Percentiles rank a stretch among this genome's conserved stretches.
These are phyloP conservation scores for Sycophaga agraensis DNA, from an alignment of 1,140 invertebrate genomes.

Conservation along the genomic window DNA sequence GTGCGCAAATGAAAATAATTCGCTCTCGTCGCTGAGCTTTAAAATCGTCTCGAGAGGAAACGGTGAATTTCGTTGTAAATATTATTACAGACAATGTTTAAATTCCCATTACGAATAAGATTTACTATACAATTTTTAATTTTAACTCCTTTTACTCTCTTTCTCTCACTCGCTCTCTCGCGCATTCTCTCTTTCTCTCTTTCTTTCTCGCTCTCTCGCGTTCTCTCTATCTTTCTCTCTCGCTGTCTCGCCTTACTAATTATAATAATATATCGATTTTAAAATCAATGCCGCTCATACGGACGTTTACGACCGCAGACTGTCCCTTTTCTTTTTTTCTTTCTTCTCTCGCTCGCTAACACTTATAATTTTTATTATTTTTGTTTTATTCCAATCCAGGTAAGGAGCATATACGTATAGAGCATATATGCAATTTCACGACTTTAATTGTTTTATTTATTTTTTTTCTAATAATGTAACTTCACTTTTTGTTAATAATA, in stretches of 20 bases:
- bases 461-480: slow-evolving; percentile 15
- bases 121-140: slow-evolving; percentile 55
- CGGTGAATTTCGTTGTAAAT: slow-evolving; percentile 54
- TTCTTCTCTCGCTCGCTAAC: slow-evolving; percentile 35
- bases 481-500: slow-evolving; percentile 34
- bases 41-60: slow-evolving; percentile 43
- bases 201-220: background rate
- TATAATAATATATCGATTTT: slow-evolving; percentile 48
- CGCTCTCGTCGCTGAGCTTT: slow-evolving; percentile 38
- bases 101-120: slow-evolving; percentile 44
- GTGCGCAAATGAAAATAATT: slow-evolving; percentile 43
- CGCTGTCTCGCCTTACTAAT: slow-evolving; percentile 30
- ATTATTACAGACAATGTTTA: slow-evolving; percentile 49
- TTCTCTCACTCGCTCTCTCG: background rate
- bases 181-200: slow-evolving; percentile 4
- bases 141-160: slow-evolving; percentile 41
- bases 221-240: slow-evolving; percentile 7
- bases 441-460: slow-evolving; percentile 18
- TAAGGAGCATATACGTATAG: slow-evolving; percentile 43
- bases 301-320: slow-evolving; percentile 36
- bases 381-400: slow-evolving; percentile 34
- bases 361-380: slow-evolving; percentile 39
- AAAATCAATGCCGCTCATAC: slow-evolving; percentile 48
- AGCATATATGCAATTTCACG: slow-evolving; percentile 20
- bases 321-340: slow-evolving; percentile 20